Conservation (phyloP, 2,888 invertebrate species). For the Aporophyla lueneburgensis region DNA sequence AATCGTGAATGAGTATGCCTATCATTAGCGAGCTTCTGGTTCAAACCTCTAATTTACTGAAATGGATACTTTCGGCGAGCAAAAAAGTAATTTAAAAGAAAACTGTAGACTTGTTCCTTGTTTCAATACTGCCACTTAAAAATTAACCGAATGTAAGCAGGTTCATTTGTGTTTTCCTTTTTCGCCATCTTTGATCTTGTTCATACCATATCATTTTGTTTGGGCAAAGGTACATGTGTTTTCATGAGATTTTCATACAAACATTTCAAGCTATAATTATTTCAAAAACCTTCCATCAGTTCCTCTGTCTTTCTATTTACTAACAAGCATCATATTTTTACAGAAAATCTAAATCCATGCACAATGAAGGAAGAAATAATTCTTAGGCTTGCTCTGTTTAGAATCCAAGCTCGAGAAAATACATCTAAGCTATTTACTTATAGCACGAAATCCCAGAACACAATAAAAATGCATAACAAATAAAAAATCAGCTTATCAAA, state of each 20-base stretch:
- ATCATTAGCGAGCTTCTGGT: slow-evolving; percentile 52
- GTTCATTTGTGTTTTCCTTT: neutral
- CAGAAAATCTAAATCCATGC: neutral
- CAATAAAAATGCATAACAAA: neutral
- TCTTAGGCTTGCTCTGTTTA: neutral
- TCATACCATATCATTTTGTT: neutral
- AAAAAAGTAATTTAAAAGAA: neutral
- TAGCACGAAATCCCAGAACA: neutral
- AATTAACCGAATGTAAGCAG: slow-evolving; percentile 1
- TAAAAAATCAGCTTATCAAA: neutral
- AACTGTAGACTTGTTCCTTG: slow-evolving; percentile 8
- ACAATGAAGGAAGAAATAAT: neutral
- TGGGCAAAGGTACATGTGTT: neutral
- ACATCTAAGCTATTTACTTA: neutral
- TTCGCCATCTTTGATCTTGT: neutral
- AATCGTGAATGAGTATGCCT: slow-evolving; percentile 49
- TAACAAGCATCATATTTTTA: neutral
- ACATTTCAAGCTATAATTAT: neutral
- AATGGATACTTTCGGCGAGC: slow-evolving; percentile 36
- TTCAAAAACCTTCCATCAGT: neutral
- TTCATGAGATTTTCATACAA: neutral
- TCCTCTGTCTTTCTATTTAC: neutral
- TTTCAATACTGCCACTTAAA: neutral
- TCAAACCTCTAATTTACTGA: slow-evolving; percentile 47
- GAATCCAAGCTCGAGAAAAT: too few relatives aligned